Conservation (phyloP, 2,888 invertebrate genomes). For the Sminthurides aquaticus region DNA sequence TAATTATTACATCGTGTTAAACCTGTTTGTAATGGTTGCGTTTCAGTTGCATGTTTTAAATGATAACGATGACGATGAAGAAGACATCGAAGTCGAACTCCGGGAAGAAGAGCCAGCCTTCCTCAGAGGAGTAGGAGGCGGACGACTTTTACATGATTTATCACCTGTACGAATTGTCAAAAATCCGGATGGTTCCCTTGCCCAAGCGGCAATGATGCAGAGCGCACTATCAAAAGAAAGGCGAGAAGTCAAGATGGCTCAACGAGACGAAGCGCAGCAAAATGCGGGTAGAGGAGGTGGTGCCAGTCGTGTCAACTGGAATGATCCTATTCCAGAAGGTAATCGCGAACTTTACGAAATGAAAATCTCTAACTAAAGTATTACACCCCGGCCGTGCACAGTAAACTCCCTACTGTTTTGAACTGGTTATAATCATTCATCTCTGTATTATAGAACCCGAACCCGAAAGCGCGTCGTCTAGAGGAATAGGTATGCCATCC, state of each 20-base stretch:
- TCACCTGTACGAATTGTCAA: conserved; percentile 92
- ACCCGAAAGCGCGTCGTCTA: conserved; percentile 34
- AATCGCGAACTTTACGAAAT: conserved; percentile 43
- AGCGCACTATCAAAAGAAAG: conserved; percentile 95
- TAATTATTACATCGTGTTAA: neutral
- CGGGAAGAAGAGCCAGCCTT: conserved; percentile 99
- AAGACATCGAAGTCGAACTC: conserved; percentile 94
- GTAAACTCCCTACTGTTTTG: neutral
- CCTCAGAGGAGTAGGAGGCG: conserved; percentile 74
- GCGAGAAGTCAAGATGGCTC: conserved; percentile 91
- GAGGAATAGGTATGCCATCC: conserved; percentile 73
- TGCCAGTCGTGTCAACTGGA: conserved; percentile 82
- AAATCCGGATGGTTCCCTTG: conserved; percentile 97
- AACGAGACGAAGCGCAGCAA: conserved; percentile 85
- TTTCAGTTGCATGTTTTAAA: conserved; percentile 69
- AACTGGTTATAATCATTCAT: neutral
- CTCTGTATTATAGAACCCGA: conserved; percentile 27
- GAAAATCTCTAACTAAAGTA: neutral
- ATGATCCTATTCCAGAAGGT: conserved; percentile 85
- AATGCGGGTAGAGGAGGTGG: conserved; percentile 54
- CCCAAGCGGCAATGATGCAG: conserved; percentile 99
- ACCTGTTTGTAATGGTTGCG: neutral
- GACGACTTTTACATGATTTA: conserved; percentile 72
- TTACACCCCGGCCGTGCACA: neutral
- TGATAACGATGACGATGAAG: conserved; percentile 87